These are phyloP conservation scores for Halcyon smyrnensis DNA, from an alignment of 2,797 vertebrate species.

Conservation along the genomic window DNA sequence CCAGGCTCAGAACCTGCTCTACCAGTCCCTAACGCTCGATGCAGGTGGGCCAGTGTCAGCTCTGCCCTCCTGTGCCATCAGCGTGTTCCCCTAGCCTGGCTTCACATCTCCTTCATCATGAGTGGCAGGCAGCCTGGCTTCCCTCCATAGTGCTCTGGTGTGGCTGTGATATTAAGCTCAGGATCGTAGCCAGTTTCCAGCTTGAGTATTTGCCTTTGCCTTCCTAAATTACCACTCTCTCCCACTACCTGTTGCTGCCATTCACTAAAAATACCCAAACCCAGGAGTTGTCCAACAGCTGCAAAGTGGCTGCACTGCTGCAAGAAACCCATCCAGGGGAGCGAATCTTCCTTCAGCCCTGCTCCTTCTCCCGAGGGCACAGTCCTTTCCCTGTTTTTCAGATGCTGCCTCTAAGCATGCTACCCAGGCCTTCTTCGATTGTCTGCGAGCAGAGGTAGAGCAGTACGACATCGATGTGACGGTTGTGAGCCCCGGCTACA, in stretches of 20 bases:
- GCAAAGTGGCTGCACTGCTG: not conserved
- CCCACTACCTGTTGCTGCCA: constrained; percentile 31
- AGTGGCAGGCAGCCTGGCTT: not conserved
- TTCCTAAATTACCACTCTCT: constrained; percentile 5
- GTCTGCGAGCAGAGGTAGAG: constrained; percentile 90
- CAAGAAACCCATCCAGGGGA: not conserved
- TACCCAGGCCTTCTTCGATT: constrained; percentile 96
- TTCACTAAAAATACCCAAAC: not conserved
- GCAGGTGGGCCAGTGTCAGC: not conserved
- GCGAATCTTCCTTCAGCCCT: not conserved
- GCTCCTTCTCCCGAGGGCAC: not conserved
- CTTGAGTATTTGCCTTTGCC: not conserved
- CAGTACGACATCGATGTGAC: constrained; percentile 85
- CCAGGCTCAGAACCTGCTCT: not conserved
- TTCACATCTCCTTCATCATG: not conserved
- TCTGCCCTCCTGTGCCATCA: not conserved
- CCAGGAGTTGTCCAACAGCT: not conserved
- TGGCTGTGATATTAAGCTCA: not conserved
- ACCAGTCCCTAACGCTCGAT: not conserved
- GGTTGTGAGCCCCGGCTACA: constrained; percentile 92
- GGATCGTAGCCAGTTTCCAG: constrained; percentile 21
- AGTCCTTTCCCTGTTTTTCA: constrained; percentile 55
- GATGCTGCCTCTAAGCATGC: constrained; percentile 96
- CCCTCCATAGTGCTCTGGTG: not conserved
- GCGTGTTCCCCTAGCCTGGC: not conserved